A percentile compares a stretch with the other conserved stretches of the same genome.
phyloP scores from a whole-genome alignment of 2,113 vertebrate species.

The Garra rufa region DNA sequence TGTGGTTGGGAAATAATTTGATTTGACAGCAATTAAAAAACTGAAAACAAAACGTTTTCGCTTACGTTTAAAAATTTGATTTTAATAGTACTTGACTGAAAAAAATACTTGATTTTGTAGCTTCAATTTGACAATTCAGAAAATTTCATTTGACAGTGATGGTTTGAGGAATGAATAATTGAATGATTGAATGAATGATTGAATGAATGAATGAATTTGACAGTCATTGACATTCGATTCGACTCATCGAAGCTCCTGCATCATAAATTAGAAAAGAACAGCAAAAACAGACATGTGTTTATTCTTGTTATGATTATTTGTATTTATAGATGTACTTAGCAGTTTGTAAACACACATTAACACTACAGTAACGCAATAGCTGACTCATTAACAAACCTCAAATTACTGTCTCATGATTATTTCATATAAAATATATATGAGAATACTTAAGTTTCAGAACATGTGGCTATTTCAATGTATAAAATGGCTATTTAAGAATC shows the following conservation, averaged over 20 bases:
- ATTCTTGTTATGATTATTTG: not conserved
- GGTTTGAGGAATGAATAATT: not conserved
- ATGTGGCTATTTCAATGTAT: not conserved
- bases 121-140: too few relatives aligned
- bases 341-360: not conserved
- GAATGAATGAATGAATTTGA: not conserved
- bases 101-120: too few relatives aligned
- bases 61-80: too few relatives aligned
- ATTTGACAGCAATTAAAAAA: too few relatives aligned
- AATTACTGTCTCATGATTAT: too few relatives aligned
- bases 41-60: too few relatives aligned
- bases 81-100: too few relatives aligned
- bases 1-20: too few relatives aligned
- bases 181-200: not conserved
- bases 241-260: not conserved
- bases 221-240: not conserved
- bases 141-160: too few relatives aligned
- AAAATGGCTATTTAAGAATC: not conserved
- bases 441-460: not conserved
- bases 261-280: not conserved
- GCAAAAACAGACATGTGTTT: not conserved
- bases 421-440: not conserved
- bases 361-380: not conserved
- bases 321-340: not conserved
- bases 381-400: not conserved